Evolutionary conservation across 1,140 invertebrate species (phyloP).

Genomic region (Pachypeltis micranthus): DNA sequence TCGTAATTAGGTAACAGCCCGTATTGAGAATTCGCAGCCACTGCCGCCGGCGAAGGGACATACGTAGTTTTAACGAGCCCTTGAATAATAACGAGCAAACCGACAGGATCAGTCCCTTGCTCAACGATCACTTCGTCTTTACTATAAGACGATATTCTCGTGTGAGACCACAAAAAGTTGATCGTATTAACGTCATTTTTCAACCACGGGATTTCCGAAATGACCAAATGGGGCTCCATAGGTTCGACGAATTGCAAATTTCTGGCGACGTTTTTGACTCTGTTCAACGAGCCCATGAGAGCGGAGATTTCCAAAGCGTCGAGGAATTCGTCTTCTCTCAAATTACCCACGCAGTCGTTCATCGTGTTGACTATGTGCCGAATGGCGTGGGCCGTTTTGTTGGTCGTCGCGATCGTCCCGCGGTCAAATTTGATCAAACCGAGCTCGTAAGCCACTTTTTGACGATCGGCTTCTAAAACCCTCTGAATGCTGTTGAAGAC

Average conservation of each 20-base stretch:
- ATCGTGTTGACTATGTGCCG: conserved; percentile 9
- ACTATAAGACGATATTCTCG: neutral
- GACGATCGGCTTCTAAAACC: neutral
- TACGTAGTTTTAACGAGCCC: neutral
- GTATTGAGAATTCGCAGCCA: neutral
- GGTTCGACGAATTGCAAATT: neutral
- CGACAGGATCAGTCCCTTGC: neutral
- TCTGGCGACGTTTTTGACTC: neutral
- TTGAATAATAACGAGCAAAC: neutral
- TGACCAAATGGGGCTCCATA: neutral
- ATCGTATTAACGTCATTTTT: neutral
- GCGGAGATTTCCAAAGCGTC: conserved; percentile 7
- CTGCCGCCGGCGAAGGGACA: neutral
- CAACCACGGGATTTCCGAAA: conserved; percentile 13
- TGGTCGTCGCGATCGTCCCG: neutral
- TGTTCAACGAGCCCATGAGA: neutral
- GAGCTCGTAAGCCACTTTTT: neutral
- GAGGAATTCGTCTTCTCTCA: conserved; percentile 9
- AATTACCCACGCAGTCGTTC: conserved; percentile 3
- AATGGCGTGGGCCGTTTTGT: conserved; percentile 9
- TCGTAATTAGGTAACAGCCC: conserved; percentile 13
- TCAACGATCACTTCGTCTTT: neutral
- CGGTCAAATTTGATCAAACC: neutral
- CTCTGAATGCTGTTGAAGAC: neutral
- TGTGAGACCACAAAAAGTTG: neutral